A percentile compares a stretch with the other conserved stretches of the same genome.
These are phyloP conservation scores for Babyrousa celebensis DNA, from an alignment of 2,797 vertebrate species.

Conservation along the genomic window DNA sequence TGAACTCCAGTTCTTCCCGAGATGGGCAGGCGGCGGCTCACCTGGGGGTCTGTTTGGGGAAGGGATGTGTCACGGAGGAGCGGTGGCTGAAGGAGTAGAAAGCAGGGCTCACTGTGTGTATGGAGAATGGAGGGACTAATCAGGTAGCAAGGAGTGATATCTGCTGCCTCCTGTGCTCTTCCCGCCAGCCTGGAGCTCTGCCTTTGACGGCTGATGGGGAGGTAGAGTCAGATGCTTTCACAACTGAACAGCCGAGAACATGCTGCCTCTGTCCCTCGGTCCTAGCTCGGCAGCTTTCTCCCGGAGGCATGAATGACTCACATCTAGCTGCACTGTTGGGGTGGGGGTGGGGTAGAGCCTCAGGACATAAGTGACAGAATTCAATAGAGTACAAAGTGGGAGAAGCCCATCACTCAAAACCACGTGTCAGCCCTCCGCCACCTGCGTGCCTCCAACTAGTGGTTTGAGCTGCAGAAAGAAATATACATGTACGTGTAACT, in stretches of 20 bases:
- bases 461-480: not conserved
- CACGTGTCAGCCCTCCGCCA: accelerated
- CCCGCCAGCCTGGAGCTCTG: not conserved
- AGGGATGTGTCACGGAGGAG: not conserved
- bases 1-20: not conserved
- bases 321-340: not conserved
- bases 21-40: no score
- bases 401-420: not conserved
- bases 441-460: not conserved
- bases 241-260: not conserved
- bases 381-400: not conserved
- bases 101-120: not conserved
- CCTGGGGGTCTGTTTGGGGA: not conserved
- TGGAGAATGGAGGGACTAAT: not conserved
- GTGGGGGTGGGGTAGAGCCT: constrained; percentile 10
- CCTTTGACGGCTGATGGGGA: not conserved
- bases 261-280: constrained; percentile 40
- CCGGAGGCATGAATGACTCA: constrained; percentile 57
- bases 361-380: constrained; percentile 10
- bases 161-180: not conserved
- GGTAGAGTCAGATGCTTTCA: not conserved
- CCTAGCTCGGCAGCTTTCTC: not conserved
- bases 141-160: no score
- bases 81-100: not conserved
- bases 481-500: no score